phyloP scores from a whole-genome alignment of 2,888 invertebrate species.

The Xiphydria camelus region DNA sequence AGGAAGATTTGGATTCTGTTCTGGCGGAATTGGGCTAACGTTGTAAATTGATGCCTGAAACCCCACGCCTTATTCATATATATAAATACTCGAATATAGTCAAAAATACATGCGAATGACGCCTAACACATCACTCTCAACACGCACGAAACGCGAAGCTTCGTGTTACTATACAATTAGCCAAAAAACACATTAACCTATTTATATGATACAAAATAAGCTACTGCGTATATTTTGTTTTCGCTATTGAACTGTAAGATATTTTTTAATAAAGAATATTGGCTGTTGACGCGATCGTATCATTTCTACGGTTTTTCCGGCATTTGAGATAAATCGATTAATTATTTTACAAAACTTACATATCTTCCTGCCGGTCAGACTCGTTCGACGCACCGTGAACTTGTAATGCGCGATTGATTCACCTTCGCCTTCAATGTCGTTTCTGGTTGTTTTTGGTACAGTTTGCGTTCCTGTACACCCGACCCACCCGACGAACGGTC shows the following conservation, averaged over 20 bases:
- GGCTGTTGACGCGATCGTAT: slow-evolving; percentile 20
- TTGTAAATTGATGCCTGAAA: slow-evolving; percentile 14
- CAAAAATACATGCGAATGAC: slow-evolving; percentile 9
- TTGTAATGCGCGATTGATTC: too few relatives aligned
- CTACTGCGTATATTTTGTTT: slow-evolving; percentile 23
- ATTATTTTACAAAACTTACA: slow-evolving; percentile 1
- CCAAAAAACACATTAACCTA: slow-evolving; percentile 8
- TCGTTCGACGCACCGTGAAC: too few relatives aligned
- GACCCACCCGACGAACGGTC: too few relatives aligned
- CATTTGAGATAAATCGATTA: not conserved
- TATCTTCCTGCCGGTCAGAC: too few relatives aligned
- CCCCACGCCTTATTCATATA: not conserved
- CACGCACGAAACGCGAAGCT: slow-evolving; percentile 2
- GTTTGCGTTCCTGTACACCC: too few relatives aligned
- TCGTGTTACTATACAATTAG: slow-evolving; percentile 6
- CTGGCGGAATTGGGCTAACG: slow-evolving; percentile 83
- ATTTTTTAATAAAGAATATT: slow-evolving; percentile 50
- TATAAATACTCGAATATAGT: slow-evolving; percentile 10
- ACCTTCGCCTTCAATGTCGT: too few relatives aligned
- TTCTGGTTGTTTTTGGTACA: too few relatives aligned
- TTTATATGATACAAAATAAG: slow-evolving; percentile 15
- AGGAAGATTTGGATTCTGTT: slow-evolving; percentile 84
- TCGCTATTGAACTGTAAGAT: slow-evolving; percentile 44
- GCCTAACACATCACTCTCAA: not conserved
- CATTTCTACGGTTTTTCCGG: too few relatives aligned